Evolutionary conservation across 2,888 invertebrate genomes (phyloP), one percentile per base, ranked within the genome.

Genomic region (Iphiclides podalirius): DNA sequence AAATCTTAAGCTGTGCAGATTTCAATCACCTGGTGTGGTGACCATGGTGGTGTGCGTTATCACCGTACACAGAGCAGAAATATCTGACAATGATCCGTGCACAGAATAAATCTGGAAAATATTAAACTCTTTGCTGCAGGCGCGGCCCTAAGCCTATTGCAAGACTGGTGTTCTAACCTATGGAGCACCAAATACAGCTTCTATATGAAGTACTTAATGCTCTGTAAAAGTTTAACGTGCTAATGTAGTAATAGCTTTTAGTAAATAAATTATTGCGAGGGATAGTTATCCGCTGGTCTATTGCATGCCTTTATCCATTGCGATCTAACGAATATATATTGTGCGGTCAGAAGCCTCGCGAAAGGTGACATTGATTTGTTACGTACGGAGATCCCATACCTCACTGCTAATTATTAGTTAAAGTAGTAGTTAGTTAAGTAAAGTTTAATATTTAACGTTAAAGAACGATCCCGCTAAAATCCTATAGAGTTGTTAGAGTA

Each of bases 331-430:
- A 53, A 55, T 51, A 53, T 53, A 48, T 53, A 55, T 47, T 42
- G 46, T 33, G 39, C 16, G 49, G 31, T 40, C 35, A 26, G 12
- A 13, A 36, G 12, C 12, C 17, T 12, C 28, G 40, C 47, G 31
- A 55, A 49, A 51, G 48, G 57, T 37, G 46, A 56, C 54, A 52
- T 58, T 54, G 54, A 57, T 58, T 54, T 54, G 57, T 58, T 45
- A 35, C 53, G n/a, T n/a, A n/a, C 47, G 34, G 45, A 43, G 34
- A 40, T 52, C 47, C 39, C 17, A 17, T 28, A 48, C 38, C 50
- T 47, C 46, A 52, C 52, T 52, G 49, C 47, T 49, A 51, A 54
- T 52, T 54, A 46, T 39, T 45, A 43, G 40, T 44, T 39, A 51
- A 52, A n/a, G n/a, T n/a, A n/a, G n/a, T n/a, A n/a, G n/a, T n/a